Percentiles rank a stretch among this genome's conserved stretches.
Conservation (phyloP, 2,888 invertebrate genomes). For the Galerucella calmariensis region DNA sequence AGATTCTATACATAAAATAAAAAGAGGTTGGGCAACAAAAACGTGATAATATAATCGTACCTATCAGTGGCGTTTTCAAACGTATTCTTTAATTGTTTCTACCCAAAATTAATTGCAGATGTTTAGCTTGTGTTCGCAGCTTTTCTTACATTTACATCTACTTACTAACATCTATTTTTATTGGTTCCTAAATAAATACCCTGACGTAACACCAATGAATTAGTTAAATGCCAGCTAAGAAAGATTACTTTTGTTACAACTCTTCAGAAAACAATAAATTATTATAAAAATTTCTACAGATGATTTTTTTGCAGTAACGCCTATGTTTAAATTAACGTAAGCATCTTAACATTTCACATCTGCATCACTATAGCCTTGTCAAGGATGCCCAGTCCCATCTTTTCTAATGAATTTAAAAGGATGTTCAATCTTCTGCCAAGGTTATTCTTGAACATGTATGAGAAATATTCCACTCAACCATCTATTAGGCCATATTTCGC, state of each 20-base stretch:
- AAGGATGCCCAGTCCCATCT: conserved; percentile 23
- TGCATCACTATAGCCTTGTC: conserved; percentile 24
- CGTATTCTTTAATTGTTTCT: neutral
- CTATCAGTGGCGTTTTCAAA: neutral
- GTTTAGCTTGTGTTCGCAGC: too few species aligned
- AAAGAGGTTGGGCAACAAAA: conserved; percentile 10
- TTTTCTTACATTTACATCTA: too few species aligned
- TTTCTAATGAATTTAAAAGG: conserved; percentile 22
- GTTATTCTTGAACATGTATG: conserved; percentile 9
- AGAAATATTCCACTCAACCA: conserved; percentile 9
- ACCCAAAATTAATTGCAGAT: neutral
- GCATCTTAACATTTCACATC: conserved; percentile 17
- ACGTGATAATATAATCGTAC: neutral
- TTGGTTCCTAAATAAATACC: too few species aligned
- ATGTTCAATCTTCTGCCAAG: conserved; percentile 11
- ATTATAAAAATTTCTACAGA: too few species aligned
- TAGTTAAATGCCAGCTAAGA: too few species aligned
- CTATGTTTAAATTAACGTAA: conserved; percentile 8
- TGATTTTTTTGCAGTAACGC: neutral
- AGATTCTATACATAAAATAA: conserved; percentile 11
- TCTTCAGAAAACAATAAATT: too few species aligned
- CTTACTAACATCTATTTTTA: too few species aligned
- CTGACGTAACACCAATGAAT: too few species aligned
- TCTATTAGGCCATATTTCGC: neutral
- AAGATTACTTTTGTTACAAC: too few species aligned